phyloP scores from a whole-genome alignment of 2,113 vertebrate genomes.

The Macrotis lagotis region DNA sequence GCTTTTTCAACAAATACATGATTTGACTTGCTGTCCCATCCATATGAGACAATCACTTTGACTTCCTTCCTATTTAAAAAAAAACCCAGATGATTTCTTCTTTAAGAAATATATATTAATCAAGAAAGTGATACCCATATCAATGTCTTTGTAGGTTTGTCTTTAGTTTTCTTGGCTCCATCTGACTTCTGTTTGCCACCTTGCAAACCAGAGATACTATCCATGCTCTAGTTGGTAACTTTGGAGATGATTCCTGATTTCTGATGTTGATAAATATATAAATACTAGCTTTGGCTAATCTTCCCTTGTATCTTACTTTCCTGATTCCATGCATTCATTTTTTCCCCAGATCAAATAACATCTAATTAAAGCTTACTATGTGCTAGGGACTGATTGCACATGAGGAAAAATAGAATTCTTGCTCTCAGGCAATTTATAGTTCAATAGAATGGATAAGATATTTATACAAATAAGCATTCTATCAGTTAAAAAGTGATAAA shows the following conservation, averaged over 20 bases:
- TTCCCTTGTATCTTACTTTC: background rate
- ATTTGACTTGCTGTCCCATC: background rate
- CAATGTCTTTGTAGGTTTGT: background rate
- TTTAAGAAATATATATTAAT: conserved; percentile 21
- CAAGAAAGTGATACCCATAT: background rate
- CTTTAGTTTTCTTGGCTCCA: background rate
- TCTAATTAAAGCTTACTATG: background rate
- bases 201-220: background rate
- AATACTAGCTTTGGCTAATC: background rate
- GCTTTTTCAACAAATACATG: conserved; percentile 1
- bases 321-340: background rate
- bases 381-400: background rate
- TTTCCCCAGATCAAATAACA: background rate
- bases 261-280: background rate
- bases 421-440: background rate
- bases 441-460: no score
- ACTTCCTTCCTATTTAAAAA: background rate
- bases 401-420: background rate
- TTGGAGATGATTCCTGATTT: background rate
- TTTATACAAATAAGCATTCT: background rate
- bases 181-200: background rate
- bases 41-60: background rate
- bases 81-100: background rate
- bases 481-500: background rate
- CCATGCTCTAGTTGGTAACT: background rate